A percentile compares a stretch with the other conserved stretches of the same genome.
Evolutionary conservation across 2,797 vertebrate species (phyloP).

Genomic region (Lerista edwardsae): DNA sequence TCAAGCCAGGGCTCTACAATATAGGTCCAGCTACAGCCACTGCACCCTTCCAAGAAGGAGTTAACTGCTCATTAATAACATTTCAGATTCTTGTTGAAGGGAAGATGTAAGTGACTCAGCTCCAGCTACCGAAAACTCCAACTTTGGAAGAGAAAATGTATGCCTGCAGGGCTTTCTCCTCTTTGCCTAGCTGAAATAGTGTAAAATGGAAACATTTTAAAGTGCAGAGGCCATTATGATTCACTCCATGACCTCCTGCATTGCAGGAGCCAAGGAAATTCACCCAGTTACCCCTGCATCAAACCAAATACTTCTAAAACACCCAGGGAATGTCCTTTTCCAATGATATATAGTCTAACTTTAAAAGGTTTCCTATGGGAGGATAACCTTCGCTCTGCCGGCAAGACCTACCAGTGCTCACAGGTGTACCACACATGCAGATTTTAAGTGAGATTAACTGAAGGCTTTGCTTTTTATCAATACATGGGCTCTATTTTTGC

Average conservation of each 20-base stretch:
- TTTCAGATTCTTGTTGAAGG: neutral
- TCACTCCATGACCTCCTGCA: neutral
- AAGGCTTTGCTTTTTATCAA: neutral
- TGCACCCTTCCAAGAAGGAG: neutral
- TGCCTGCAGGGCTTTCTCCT: neutral
- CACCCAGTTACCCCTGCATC: neutral
- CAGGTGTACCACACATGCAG: neutral
- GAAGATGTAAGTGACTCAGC: neutral
- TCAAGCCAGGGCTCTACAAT: neutral
- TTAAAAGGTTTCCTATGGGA: neutral
- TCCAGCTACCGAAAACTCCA: neutral
- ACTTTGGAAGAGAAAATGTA: neutral
- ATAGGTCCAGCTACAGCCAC: neutral
- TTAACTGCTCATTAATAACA: neutral
- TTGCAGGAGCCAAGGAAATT: neutral
- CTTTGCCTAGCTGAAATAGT: neutral
- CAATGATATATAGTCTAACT: neutral
- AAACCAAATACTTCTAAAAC: neutral
- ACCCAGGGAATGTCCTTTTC: neutral
- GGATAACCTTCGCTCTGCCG: neutral
- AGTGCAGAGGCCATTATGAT: neutral
- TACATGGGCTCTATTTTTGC: neutral
- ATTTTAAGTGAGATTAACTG: neutral
- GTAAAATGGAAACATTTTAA: neutral
- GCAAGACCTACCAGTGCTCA: neutral